Conservation (phyloP, 2,888 invertebrate genomes). For the Morpho deidamia region DNA sequence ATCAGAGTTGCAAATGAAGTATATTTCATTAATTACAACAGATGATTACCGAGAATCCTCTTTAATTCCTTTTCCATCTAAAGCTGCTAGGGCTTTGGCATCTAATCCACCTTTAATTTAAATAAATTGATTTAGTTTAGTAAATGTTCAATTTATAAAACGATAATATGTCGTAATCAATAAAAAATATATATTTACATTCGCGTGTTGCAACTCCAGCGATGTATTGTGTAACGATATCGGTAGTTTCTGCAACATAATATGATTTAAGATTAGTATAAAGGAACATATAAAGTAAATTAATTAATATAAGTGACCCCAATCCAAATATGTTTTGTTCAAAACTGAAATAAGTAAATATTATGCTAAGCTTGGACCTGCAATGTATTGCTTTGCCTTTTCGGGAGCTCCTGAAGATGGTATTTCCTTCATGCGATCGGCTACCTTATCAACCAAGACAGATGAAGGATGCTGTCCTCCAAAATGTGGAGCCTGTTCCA, state of each 20-base stretch:
- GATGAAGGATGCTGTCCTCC: constrained; percentile 35
- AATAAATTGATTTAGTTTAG: not conserved
- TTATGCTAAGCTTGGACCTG: constrained; percentile 25
- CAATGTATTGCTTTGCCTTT: constrained; percentile 31
- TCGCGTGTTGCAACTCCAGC: constrained; percentile 45
- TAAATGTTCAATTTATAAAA: not conserved
- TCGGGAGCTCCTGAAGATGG: constrained; percentile 24
- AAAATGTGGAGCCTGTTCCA: constrained; percentile 37
- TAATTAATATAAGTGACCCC: too few species aligned
- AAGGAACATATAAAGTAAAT: too few species aligned
- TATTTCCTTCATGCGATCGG: constrained; percentile 28
- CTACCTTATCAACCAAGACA: constrained; percentile 36
- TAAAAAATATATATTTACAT: constrained; percentile 33
- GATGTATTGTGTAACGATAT: constrained; percentile 39
- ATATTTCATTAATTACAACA: not conserved
- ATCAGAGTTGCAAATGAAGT: too few species aligned
- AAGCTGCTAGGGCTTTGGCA: constrained; percentile 33
- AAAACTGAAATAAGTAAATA: not conserved
- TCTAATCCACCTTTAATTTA: constrained; percentile 41
- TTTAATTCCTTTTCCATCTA: constrained; percentile 12
- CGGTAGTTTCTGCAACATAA: constrained; percentile 37
- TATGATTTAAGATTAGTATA: not conserved
- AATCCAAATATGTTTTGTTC: too few species aligned
- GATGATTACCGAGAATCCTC: not conserved
- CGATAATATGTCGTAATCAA: too few species aligned